Evolutionary conservation across 2,113 vertebrate species (phyloP), one percentile per base, ranked within the genome.

Genomic region (Eubucco bourcierii): DNA sequence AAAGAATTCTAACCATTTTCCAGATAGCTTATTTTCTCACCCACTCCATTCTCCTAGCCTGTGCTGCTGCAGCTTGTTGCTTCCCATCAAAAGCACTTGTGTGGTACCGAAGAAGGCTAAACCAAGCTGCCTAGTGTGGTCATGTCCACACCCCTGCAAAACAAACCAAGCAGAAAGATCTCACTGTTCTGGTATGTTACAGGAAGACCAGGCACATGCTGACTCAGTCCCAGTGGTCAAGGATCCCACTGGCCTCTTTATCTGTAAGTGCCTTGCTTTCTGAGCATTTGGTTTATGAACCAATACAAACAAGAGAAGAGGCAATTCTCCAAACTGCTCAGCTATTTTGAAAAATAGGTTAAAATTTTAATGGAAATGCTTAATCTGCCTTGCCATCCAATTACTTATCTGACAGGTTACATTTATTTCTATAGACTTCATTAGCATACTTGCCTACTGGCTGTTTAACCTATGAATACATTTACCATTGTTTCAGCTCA

Each of bases 321-420:
- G 3, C 8, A 70, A n/a, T 73, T 75, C 29, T 81, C 34, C 39
- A 66, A 44, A 65, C 21, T 37, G 6, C 28, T 73, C 60, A 74
- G 34, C 29, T 88, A 59, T 46, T 81, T 65, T 41, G 12, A 84
- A 85, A 91, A 59, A n/a, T 8, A 52, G 25, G 59, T 39, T 87
- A 82, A 82, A 71, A 71, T 55, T 55, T 46, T 80, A 85, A 56
- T 74, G 14, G 17, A 88, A 89, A 68, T 72, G 7, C 50, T 81
- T 70, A 31, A 25, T 58, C 61, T 92, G 19, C 56, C 15, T 92
- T 87, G n/a, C 70, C 33, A 58, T 31, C 9, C 64, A 82, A 31
- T 73, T 70, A 70, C 11, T 52, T 87, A 76, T 59, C 66, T 87
- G 84, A 65, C 44, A 59, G 27, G 18, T 66, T 79, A 65, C 7